These are phyloP conservation scores for Standfussiana lucernea DNA, from an alignment of 2,888 invertebrate genomes.

Conservation along the genomic window DNA sequence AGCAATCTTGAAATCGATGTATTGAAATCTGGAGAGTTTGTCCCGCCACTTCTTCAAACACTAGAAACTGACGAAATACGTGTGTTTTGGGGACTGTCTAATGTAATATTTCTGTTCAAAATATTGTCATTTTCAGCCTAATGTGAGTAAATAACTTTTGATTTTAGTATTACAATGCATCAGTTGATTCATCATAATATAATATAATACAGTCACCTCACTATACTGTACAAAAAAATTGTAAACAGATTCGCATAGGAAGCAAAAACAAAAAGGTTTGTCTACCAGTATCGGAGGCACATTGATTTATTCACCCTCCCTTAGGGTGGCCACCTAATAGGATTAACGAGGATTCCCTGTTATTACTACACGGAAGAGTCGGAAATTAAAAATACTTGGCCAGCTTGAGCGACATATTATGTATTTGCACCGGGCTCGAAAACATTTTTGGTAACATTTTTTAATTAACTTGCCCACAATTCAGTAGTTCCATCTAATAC, in stretches of 20 bases:
- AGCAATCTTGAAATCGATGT: too few species aligned
- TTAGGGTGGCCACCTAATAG: constrained; percentile 64
- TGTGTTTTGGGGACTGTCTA: too few species aligned
- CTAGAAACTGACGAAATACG: too few species aligned
- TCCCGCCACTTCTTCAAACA: too few species aligned
- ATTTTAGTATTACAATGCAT: too few species aligned
- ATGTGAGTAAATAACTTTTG: too few species aligned
- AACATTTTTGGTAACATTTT: neutral
- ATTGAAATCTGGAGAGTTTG: too few species aligned
- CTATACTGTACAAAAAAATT: neutral
- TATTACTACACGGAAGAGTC: constrained; percentile 43
- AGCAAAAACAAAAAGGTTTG: constrained; percentile 18
- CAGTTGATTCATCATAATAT: too few species aligned
- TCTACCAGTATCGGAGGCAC: constrained; percentile 19
- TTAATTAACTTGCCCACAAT: neutral
- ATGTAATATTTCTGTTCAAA: too few species aligned
- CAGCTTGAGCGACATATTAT: constrained; percentile 43
- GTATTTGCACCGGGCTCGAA: constrained; percentile 13
- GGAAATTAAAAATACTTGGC: constrained; percentile 62
- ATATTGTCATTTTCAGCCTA: too few species aligned
- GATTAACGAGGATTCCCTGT: constrained; percentile 65
- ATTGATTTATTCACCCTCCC: constrained; percentile 62
- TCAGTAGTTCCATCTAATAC: neutral
- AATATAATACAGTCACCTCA: neutral
- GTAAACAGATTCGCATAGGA: constrained; percentile 15